A percentile compares a stretch with the other conserved stretches of the same genome.
Conservation (phyloP, 1,140 invertebrate species). For the Heliconius hermathena region DNA sequence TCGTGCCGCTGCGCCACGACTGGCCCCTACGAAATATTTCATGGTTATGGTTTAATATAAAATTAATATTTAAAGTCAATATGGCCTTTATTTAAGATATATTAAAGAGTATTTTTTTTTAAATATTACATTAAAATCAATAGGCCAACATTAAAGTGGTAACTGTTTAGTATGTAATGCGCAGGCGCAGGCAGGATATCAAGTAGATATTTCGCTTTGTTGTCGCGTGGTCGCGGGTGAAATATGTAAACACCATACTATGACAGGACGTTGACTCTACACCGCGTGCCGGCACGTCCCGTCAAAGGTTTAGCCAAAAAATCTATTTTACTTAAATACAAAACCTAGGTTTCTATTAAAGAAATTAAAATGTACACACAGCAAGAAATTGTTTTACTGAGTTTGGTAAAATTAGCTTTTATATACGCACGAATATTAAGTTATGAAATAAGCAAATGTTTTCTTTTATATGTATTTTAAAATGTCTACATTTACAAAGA, state of each 20-base stretch:
- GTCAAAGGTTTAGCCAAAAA: constrained; percentile 8
- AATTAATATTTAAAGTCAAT: no score
- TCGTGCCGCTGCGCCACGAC: no score
- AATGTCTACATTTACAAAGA: no score
- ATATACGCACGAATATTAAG: no score
- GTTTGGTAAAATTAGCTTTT: no score
- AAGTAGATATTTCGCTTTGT: constrained; percentile 47
- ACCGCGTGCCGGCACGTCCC: constrained; percentile 57
- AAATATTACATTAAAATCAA: neutral
- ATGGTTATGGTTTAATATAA: no score
- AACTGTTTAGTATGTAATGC: constrained; percentile 43
- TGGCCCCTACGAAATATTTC: no score
- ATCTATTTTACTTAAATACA: neutral
- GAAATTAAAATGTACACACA: neutral
- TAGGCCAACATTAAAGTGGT: neutral
- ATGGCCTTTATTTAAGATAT: neutral
- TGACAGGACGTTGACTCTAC: constrained; percentile 60
- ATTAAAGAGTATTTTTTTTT: neutral
- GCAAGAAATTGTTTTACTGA: neutral
- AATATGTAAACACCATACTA: constrained; percentile 52
- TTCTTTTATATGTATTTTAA: no score
- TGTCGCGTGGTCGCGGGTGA: constrained; percentile 38
- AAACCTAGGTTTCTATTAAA: neutral
- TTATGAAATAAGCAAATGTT: no score
- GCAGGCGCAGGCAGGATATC: constrained; percentile 34